phyloP scores from a whole-genome alignment of 2,888 invertebrate species.

The Athrips mouffetella region DNA sequence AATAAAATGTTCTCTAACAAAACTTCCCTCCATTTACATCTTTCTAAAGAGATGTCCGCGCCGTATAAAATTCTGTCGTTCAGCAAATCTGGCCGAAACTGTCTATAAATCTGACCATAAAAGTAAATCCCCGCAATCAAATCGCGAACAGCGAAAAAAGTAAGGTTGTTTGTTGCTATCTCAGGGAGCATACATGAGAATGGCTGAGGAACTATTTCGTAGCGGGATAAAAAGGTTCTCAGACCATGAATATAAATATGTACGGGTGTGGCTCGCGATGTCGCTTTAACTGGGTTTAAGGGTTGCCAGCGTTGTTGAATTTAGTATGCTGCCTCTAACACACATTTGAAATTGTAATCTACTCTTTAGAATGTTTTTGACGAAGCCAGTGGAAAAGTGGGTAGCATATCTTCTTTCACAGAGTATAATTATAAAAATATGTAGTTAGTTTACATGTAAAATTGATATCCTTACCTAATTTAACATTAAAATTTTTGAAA shows the following conservation, averaged over 20 bases:
- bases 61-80: slow-evolving; percentile 49
- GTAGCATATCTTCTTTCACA: neutral
- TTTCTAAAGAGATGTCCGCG: slow-evolving; percentile 45
- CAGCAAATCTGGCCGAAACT: slow-evolving; percentile 60
- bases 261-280: slow-evolving; percentile 45
- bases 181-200: slow-evolving; percentile 60
- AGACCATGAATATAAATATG: slow-evolving; percentile 68
- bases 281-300: slow-evolving; percentile 42
- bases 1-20: slow-evolving; percentile 22
- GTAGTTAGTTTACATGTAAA: neutral
- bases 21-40: slow-evolving; percentile 39
- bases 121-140: slow-evolving; percentile 75
- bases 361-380: too few species aligned
- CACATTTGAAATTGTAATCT: too few species aligned
- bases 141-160: slow-evolving; percentile 69
- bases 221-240: slow-evolving; percentile 60
- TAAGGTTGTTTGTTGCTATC: slow-evolving; percentile 71
- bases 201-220: slow-evolving; percentile 60
- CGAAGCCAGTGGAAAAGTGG: too few species aligned
- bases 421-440: too few species aligned
- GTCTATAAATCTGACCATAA: slow-evolving; percentile 74
- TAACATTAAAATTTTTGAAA: neutral
- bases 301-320: slow-evolving; percentile 27
- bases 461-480: too few species aligned
- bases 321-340: too few species aligned